These are phyloP conservation scores for Camptogramma bilineatum DNA, from an alignment of 2,888 invertebrate genomes.

Conservation along the genomic window DNA sequence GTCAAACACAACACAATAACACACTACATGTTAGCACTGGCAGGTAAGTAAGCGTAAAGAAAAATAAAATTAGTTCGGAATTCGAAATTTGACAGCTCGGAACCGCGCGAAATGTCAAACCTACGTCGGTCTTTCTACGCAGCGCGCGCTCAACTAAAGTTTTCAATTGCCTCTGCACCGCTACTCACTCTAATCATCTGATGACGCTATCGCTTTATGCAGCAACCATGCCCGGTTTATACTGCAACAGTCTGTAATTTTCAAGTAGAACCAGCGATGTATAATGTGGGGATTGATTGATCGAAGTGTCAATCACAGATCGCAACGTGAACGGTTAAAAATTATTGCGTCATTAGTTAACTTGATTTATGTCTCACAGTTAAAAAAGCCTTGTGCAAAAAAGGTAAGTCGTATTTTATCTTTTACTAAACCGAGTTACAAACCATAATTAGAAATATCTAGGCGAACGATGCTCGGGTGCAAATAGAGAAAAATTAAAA, in stretches of 20 bases:
- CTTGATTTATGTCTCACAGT: conserved; percentile 42
- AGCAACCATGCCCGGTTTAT: conserved; percentile 37
- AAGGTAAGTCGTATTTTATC: conserved; percentile 9
- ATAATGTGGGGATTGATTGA: conserved; percentile 10
- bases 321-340: conserved; percentile 41
- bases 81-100: conserved; percentile 54
- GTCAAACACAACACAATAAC: conserved; percentile 19
- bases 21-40: conserved; percentile 33
- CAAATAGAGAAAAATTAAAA: too few species aligned
- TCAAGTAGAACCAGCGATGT: conserved; percentile 31
- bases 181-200: conserved; percentile 31
- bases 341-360: conserved; percentile 47
- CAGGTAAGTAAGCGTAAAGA: conserved; percentile 21
- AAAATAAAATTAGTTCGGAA: conserved; percentile 39
- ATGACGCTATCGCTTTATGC: conserved; percentile 23
- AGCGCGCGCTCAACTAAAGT: conserved; percentile 67
- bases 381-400: conserved; percentile 24
- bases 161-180: conserved; percentile 41
- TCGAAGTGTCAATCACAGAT: conserved; percentile 48
- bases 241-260: neutral
- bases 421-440: neutral
- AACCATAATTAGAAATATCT: too few species aligned
- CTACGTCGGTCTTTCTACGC: conserved; percentile 57
- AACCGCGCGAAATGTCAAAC: conserved; percentile 64
- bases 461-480: too few species aligned